Base-by-base conservation (phyloP, 2,888 invertebrate species). In the Idaea dimidiata region DNA sequence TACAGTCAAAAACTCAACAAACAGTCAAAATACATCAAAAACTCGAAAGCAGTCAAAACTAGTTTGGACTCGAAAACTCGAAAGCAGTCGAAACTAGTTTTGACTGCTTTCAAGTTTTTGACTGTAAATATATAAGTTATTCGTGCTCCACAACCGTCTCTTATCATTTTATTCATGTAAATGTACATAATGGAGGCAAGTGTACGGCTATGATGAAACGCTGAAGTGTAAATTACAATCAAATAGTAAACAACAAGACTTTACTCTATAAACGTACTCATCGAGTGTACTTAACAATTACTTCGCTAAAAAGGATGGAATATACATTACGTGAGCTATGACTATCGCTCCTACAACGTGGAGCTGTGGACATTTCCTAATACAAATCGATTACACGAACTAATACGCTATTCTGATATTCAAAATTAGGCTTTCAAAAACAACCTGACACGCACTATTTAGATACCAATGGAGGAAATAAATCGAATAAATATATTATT, bases 311-410 rank as follows among this genome's bases (percentile, higher is more conserved):
- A 81, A 91, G 91, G 91, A 91, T 91, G 91, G 91, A 92, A 91
- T 92, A 92, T 92, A 92, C 89, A 91, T 89, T 90, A 91, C 85
- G 86, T 89, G 90, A 90, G 81, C 86, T 90, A 88, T 81, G 76
- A 80, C 82, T 83, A 83, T 78, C 79, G 77, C 81, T 75, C 77
- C 79, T 76, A 72, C 70, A 66, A 69, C 72, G 76, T 75, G 76
- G 78, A 74, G 76, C 78, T 74, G 81, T 84, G 86, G 85, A 86
- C 84, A 75, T 77, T 78, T 75, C 78, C 82, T 84, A 83, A 77
- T 69, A 69, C 62, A 57, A 66, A 55, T 65, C 66, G 74, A 77
- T 78, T 81, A 84, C 77, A 84, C 79, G 79, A 78, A 77, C 84
- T 86, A 86, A 43, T 78, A 78, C 73, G 76, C 75, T 80, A 82